Percentiles rank a stretch among this genome's conserved stretches.
Conservation (phyloP, 2,888 invertebrate genomes). For the Leptinotarsa peninsularis region DNA sequence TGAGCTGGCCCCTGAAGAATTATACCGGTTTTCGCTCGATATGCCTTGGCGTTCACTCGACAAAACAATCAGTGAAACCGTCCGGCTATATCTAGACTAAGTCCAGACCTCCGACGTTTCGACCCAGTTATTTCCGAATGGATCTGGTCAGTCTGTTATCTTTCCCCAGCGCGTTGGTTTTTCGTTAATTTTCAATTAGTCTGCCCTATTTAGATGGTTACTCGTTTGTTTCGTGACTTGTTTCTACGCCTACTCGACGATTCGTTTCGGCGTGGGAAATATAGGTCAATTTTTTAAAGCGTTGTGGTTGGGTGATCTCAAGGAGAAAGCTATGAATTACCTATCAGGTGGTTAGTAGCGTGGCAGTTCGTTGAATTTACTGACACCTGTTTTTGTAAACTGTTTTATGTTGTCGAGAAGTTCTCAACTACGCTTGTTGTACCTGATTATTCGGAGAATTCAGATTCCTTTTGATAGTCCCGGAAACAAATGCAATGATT, state of each 20-base stretch:
- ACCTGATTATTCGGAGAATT: no score
- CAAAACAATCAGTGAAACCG: conserved; percentile 6
- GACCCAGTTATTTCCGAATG: conserved; percentile 14
- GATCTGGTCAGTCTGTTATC: background rate
- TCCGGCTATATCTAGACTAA: conserved; percentile 11
- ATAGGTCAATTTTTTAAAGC: background rate
- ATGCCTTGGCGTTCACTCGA: background rate
- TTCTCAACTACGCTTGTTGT: no score
- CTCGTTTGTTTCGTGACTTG: conserved; percentile 17
- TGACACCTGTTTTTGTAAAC: background rate
- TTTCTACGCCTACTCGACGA: conserved; percentile 9
- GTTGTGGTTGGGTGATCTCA: background rate
- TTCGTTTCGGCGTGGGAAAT: conserved; percentile 18
- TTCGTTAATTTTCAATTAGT: background rate
- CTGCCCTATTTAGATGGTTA: background rate
- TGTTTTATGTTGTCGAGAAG: conserved; percentile 1
- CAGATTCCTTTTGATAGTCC: no score
- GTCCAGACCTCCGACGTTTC: conserved; percentile 7
- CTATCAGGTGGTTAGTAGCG: background rate
- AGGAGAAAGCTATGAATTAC: conserved; percentile 13
- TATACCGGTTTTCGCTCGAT: background rate
- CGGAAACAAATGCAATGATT: no score
- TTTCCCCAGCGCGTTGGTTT: background rate
- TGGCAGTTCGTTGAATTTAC: background rate
- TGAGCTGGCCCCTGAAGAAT: background rate